Conservation (phyloP, 2,888 invertebrate genomes). For the Prenolepis imparis region DNA sequence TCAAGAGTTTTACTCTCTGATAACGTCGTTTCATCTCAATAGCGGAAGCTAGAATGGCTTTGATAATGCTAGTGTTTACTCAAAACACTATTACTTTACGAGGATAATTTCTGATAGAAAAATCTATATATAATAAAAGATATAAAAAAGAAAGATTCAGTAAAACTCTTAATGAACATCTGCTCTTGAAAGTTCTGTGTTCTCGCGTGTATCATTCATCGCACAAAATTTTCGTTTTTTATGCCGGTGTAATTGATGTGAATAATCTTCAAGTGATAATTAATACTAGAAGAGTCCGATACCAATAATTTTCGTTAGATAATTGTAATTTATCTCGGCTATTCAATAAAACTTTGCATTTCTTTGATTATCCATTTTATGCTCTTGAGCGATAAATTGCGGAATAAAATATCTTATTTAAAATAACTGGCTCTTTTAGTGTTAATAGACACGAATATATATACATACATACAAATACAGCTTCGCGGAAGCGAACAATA, state of each 20-base stretch:
- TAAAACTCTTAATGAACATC: slow-evolving; percentile 27
- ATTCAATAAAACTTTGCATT: not conserved
- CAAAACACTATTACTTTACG: not conserved
- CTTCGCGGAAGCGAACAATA: slow-evolving; percentile 17
- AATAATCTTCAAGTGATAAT: slow-evolving; percentile 4
- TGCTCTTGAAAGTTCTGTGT: slow-evolving; percentile 34
- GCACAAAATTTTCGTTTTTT: slow-evolving; percentile 18
- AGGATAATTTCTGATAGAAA: not conserved
- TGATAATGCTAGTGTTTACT: not conserved
- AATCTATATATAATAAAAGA: not conserved
- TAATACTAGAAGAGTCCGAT: slow-evolving; percentile 7
- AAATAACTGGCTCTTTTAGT: not conserved
- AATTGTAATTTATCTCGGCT: not conserved
- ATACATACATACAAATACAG: slow-evolving; percentile 2
- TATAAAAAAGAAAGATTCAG: slow-evolving; percentile 19
- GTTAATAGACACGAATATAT: not conserved
- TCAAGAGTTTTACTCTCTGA: slow-evolving; percentile 18
- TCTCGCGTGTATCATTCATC: slow-evolving; percentile 25
- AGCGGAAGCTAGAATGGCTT: not conserved
- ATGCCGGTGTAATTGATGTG: not conserved
- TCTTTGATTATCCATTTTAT: not conserved
- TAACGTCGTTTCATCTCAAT: slow-evolving; percentile 10
- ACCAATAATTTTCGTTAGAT: not conserved
- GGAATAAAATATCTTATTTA: not conserved
- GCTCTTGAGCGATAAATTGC: not conserved